phyloP scores from a whole-genome alignment of 2,888 invertebrate species.

The Drosophila formosana region DNA sequence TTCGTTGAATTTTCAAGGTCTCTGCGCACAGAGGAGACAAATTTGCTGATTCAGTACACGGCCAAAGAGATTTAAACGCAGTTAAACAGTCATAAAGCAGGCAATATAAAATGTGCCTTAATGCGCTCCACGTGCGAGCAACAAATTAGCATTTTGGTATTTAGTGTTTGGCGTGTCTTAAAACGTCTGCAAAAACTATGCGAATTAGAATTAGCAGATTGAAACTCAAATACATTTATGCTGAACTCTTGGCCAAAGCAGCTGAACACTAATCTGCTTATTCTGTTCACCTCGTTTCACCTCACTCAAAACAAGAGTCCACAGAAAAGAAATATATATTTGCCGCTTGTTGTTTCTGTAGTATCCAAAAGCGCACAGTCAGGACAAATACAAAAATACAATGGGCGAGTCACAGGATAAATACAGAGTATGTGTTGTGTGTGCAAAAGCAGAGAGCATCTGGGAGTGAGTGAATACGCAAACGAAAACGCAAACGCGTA shows the following conservation, averaged over 20 bases:
- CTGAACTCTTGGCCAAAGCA: slow-evolving; percentile 33
- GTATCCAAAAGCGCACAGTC: slow-evolving; percentile 69
- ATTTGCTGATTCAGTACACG: slow-evolving; percentile 1
- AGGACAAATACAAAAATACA: slow-evolving; percentile 60
- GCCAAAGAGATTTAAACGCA: background rate
- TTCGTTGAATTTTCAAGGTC: slow-evolving; percentile 4
- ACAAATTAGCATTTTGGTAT: slow-evolving; percentile 16
- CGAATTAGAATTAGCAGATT: slow-evolving; percentile 25
- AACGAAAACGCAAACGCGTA: slow-evolving; percentile 10
- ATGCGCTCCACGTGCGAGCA: slow-evolving; percentile 21
- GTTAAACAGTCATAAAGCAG: slow-evolving; percentile 35
- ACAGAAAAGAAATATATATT: background rate
- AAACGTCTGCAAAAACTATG: slow-evolving; percentile 25
- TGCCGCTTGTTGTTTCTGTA: slow-evolving; percentile 12
- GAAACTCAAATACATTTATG: slow-evolving; percentile 9
- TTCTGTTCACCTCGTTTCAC: background rate
- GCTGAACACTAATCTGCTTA: slow-evolving; percentile 55
- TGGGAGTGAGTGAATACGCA: slow-evolving; percentile 25
- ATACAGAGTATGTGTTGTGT: slow-evolving; percentile 6
- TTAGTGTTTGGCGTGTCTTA: background rate
- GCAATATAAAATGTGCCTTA: slow-evolving; percentile 7
- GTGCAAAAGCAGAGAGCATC: slow-evolving; percentile 4
- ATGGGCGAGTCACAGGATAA: slow-evolving; percentile 5
- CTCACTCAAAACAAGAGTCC: background rate
- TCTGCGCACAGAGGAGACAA: background rate